A percentile compares a stretch with the other conserved stretches of the same genome.
phyloP scores from a whole-genome alignment of 2,113 vertebrate genomes.

The Aegithalos caudatus region DNA sequence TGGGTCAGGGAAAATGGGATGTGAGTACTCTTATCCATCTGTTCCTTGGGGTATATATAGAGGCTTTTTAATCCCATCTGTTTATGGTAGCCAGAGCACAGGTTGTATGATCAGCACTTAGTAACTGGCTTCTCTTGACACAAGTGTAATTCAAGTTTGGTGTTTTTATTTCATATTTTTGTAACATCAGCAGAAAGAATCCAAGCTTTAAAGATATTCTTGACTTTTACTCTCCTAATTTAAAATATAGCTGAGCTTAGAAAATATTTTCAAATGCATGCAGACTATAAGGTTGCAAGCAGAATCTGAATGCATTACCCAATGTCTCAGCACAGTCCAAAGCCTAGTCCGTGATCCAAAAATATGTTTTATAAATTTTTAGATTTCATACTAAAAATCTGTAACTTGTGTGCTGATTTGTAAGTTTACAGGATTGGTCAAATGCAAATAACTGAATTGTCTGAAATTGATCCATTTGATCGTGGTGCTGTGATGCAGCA shows the following conservation, averaged over 20 bases:
- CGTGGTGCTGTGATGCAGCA: not conserved
- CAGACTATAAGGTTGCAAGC: not conserved
- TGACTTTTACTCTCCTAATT: not conserved
- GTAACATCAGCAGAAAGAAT: not conserved
- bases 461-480: not conserved
- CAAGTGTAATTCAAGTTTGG: not conserved
- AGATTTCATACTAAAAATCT: not conserved
- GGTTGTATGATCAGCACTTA: conserved; percentile 18
- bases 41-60: not conserved
- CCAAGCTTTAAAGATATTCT: conserved; percentile 12
- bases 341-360: not conserved
- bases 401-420: not conserved
- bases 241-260: not conserved
- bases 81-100: not conserved
- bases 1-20: not conserved
- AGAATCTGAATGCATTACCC: not conserved
- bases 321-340: not conserved
- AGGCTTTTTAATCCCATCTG: conserved; percentile 17
- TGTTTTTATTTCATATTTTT: not conserved
- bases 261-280: not conserved
- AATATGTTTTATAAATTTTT: fast-evolving
- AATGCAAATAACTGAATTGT: not conserved
- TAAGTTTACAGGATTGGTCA: not conserved
- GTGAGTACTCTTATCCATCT: not conserved
- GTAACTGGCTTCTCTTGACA: not conserved